Conservation (phyloP, 2,797 vertebrate genomes). For the Crypturellus tataupa region DNA sequence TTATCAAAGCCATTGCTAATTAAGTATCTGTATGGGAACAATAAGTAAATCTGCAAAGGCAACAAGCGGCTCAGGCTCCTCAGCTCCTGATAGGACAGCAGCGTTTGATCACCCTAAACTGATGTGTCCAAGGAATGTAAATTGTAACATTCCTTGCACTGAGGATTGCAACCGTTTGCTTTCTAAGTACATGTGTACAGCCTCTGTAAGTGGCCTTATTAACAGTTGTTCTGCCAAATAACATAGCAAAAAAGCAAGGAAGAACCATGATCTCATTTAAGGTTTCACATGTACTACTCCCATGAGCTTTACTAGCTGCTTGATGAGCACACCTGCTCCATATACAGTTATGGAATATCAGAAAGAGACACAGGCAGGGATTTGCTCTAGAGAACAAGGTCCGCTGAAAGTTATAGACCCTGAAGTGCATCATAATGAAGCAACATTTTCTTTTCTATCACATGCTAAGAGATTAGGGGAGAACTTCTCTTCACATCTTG, state of each 20-base stretch:
- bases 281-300: background rate
- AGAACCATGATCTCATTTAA: background rate
- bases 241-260: background rate
- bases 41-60: background rate
- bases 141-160: background rate
- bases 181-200: background rate
- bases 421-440: background rate
- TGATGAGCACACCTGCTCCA: background rate
- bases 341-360: background rate
- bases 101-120: background rate
- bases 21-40: background rate
- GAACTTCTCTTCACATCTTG: rapidly evolving
- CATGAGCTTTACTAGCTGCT: background rate
- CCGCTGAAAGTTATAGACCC: background rate
- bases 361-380: background rate
- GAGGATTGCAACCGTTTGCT: background rate
- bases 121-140: background rate
- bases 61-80: background rate
- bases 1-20: background rate
- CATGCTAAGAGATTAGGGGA: background rate
- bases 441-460: background rate
- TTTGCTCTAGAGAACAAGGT: background rate
- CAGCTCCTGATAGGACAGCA: background rate
- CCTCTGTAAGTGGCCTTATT: background rate
- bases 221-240: background rate